Evolutionary conservation across 1,140 invertebrate genomes (phyloP).

Genomic region (Hyles euphorbiae): DNA sequence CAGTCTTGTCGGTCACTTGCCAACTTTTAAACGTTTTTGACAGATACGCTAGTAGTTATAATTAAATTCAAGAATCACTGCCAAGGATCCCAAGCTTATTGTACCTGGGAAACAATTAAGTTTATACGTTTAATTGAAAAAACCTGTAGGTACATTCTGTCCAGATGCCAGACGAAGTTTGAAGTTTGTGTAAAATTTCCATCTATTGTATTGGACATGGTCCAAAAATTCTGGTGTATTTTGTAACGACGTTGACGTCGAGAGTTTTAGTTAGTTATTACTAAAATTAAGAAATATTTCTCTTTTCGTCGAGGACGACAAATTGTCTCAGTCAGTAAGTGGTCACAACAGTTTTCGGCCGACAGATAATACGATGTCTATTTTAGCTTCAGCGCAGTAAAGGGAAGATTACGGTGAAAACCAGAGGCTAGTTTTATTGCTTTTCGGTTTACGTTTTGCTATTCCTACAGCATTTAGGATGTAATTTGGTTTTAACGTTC

Average conservation of each 20-base stretch:
- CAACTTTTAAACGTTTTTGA: slow-evolving; percentile 65
- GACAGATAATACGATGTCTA: slow-evolving; percentile 10
- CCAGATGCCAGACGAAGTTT: no score
- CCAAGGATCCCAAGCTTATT: slow-evolving; percentile 42
- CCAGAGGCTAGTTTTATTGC: slow-evolving; percentile 19
- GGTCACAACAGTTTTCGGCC: background rate
- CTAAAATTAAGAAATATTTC: no score
- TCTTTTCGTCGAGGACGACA: no score
- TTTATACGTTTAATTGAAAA: background rate
- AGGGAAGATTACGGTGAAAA: slow-evolving; percentile 19
- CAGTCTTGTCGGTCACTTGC: slow-evolving; percentile 48
- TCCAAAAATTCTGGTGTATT: background rate
- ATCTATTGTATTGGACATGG: slow-evolving; percentile 3
- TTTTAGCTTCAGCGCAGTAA: slow-evolving; percentile 14
- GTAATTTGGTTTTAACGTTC: no score
- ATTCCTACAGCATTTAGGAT: no score
- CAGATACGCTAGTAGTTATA: slow-evolving; percentile 61
- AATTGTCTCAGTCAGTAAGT: background rate
- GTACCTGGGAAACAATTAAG: background rate
- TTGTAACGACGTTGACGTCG: no score
- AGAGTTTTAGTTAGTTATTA: no score
- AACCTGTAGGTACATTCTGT: no score
- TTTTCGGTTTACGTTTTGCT: slow-evolving; percentile 9
- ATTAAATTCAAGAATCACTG: slow-evolving; percentile 65
- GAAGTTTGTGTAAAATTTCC: no score